Conservation (phyloP, 1,140 invertebrate species). For the Penaeus vannamei region DNA sequence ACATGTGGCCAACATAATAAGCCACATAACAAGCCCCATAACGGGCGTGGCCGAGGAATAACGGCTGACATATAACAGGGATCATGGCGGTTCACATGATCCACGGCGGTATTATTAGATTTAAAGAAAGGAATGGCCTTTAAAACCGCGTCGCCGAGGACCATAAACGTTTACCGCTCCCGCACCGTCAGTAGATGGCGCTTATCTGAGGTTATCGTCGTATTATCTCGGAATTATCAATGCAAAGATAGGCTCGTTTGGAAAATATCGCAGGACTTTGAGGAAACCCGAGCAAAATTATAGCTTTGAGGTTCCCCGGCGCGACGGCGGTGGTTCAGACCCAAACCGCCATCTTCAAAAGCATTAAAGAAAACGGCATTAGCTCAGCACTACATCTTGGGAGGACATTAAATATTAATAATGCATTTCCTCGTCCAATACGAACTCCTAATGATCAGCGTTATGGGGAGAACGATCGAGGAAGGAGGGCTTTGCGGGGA, state of each 20-base stretch:
- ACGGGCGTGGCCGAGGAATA: conserved; percentile 18
- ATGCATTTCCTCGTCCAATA: not conserved
- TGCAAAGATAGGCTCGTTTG: not conserved
- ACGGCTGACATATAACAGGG: conserved; percentile 32
- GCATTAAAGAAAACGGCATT: conserved; percentile 22
- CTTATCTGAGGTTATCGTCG: conserved; percentile 29
- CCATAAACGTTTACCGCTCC: conserved; percentile 1
- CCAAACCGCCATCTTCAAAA: not conserved
- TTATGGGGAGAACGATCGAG: no score
- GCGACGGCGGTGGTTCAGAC: not conserved
- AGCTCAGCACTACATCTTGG: not conserved
- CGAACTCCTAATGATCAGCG: no score
- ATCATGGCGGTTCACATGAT: conserved; percentile 26
- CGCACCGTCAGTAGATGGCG: not conserved
- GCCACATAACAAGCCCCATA: conserved; percentile 33
- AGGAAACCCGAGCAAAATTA: not conserved
- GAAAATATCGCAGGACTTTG: not conserved
- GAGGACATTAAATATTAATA: conserved; percentile 13
- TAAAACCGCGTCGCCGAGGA: conserved; percentile 27
- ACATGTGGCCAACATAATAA: conserved; percentile 25
- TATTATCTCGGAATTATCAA: conserved; percentile 25
- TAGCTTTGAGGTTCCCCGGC: not conserved
- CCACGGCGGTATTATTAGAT: conserved; percentile 25
- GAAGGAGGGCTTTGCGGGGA: no score
- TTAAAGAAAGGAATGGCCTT: conserved; percentile 36